Percentiles rank a stretch among this genome's conserved stretches.
These are phyloP conservation scores for Holcopasites calliopsidis DNA, from an alignment of 1,140 invertebrate genomes.

Conservation along the genomic window DNA sequence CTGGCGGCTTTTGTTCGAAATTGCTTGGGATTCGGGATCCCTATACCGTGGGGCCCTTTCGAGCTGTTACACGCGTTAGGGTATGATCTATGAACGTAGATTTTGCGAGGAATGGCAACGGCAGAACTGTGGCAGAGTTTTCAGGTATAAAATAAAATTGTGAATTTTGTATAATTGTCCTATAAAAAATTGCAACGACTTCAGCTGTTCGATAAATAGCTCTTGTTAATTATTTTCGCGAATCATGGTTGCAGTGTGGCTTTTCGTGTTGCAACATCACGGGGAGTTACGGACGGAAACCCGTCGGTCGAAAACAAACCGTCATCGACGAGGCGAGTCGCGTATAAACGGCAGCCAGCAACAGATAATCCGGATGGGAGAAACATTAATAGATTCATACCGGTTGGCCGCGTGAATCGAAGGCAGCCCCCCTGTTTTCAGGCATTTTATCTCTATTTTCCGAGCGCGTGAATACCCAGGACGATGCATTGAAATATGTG, in stretches of 20 bases:
- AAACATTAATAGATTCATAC: slow-evolving; percentile 39
- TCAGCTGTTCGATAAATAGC: too few species aligned
- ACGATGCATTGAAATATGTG: slow-evolving; percentile 2
- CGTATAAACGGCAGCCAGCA: not conserved
- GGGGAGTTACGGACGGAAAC: not conserved
- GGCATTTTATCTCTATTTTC: slow-evolving; percentile 30
- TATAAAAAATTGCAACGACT: too few species aligned
- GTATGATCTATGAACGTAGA: slow-evolving; percentile 4
- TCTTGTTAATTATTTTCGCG: slow-evolving; percentile 61
- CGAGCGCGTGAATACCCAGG: slow-evolving; percentile 8
- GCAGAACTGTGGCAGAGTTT: not conserved
- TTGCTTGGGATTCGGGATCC: not conserved
- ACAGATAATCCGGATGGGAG: slow-evolving; percentile 27
- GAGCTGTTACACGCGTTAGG: not conserved
- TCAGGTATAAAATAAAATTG: too few species aligned
- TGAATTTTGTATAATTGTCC: too few species aligned
- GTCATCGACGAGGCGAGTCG: not conserved
- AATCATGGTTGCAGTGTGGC: not conserved
- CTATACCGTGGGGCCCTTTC: not conserved
- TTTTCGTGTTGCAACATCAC: not conserved
- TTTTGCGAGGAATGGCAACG: not conserved
- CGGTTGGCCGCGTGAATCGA: not conserved
- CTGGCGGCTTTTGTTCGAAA: not conserved
- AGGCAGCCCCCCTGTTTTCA: not conserved
- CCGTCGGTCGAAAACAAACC: not conserved